Evolutionary conservation across 2,113 vertebrate species (phyloP).

Genomic region (Sinocyclocheilus maitianheensis): DNA sequence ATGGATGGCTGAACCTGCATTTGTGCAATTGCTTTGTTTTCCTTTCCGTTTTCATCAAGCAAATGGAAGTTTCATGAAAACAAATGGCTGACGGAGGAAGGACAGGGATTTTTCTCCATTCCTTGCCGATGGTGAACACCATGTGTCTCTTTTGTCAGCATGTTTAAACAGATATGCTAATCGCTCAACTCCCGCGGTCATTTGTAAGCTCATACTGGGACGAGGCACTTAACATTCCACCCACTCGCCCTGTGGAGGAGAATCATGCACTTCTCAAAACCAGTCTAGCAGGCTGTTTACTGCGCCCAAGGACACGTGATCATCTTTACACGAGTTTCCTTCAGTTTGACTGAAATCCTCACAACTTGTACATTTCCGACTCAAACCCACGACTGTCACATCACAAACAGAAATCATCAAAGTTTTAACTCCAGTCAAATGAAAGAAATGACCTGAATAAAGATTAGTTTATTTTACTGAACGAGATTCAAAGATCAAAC

Average conservation of each 20-base stretch:
- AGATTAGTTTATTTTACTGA: too few relatives aligned
- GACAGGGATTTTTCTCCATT: background rate
- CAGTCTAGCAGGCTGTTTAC: background rate
- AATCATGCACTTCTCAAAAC: background rate
- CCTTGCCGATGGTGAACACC: background rate
- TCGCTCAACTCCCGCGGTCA: conserved; percentile 5
- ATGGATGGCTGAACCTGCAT: conserved; percentile 14
- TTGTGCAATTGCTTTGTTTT: conserved; percentile 25
- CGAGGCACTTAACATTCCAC: conserved; percentile 1
- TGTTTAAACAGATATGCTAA: conserved; percentile 36
- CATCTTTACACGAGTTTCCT: background rate
- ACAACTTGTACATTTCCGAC: background rate
- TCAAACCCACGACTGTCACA: background rate
- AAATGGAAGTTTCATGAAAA: conserved; percentile 20
- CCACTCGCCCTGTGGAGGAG: background rate
- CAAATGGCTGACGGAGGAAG: conserved; percentile 1
- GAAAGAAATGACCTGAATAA: too few relatives aligned
- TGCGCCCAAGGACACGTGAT: background rate
- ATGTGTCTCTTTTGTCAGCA: background rate
- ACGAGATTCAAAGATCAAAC: too few relatives aligned
- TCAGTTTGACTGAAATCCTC: background rate
- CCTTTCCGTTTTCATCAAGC: conserved; percentile 18
- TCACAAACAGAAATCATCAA: background rate
- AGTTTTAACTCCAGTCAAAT: too few relatives aligned
- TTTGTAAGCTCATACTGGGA: conserved; percentile 19